These are phyloP conservation scores for Aythya baeri DNA, from an alignment of 2,113 vertebrate genomes.

Conservation along the genomic window DNA sequence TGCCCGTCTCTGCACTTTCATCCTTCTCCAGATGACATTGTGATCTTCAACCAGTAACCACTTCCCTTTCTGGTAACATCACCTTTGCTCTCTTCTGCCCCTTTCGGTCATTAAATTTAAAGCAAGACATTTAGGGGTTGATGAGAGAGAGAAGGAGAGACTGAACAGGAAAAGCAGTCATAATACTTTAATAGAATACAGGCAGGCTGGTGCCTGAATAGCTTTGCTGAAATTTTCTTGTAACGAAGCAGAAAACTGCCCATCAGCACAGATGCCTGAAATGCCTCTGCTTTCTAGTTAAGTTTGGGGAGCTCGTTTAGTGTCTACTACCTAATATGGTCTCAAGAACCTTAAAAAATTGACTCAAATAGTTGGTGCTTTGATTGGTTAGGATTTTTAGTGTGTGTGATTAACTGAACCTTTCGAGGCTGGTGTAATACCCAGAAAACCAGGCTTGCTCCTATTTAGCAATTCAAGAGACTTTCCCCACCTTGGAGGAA, in stretches of 20 bases:
- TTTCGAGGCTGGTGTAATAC: background rate
- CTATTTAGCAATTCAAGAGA: background rate
- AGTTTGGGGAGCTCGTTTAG: background rate
- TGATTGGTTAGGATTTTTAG: background rate
- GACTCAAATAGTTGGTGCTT: background rate
- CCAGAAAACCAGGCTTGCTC: background rate
- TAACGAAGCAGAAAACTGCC: background rate
- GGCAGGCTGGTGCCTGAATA: background rate
- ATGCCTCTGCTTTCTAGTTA: background rate
- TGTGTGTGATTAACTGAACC: background rate
- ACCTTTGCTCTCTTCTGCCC: background rate
- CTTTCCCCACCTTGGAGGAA: accelerated
- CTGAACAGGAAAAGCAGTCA: background rate
- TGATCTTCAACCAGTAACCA: background rate
- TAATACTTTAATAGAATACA: background rate
- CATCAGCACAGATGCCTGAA: background rate
- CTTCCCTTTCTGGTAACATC: background rate
- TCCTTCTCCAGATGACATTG: background rate
- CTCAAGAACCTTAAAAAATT: background rate
- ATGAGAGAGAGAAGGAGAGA: background rate
- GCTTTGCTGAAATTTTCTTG: background rate
- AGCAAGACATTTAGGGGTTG: background rate
- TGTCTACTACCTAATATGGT: background rate
- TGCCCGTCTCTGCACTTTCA: background rate
- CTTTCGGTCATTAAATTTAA: background rate